phyloP scores from a whole-genome alignment of 2,797 vertebrate species.

The Decapterus maruadsi region DNA sequence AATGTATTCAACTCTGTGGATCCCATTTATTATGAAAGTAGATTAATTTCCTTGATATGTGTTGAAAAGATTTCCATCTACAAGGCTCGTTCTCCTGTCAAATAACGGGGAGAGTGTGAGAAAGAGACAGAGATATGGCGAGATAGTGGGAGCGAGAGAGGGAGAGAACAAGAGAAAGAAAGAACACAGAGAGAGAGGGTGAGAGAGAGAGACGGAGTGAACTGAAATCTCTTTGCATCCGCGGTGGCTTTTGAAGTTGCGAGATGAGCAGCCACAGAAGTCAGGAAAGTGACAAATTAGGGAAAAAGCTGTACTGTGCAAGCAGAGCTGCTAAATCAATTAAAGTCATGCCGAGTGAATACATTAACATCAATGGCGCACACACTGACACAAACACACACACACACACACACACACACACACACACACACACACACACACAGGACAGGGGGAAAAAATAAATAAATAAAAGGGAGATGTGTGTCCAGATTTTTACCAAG shows the following conservation, averaged over 20 bases:
- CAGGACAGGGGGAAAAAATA: conserved; percentile 8
- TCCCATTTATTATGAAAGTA: conserved; percentile 81
- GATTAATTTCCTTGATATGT: conserved; percentile 83
- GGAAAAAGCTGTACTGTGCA: conserved; percentile 82
- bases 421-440: conserved; percentile 27
- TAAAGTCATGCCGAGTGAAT: conserved; percentile 84
- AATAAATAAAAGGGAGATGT: conserved; percentile 45
- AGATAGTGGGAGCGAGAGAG: conserved; percentile 55
- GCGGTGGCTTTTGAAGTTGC: conserved; percentile 82
- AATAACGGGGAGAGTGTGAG: conserved; percentile 67
- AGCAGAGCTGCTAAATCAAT: conserved; percentile 86
- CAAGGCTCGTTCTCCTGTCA: conserved; percentile 79
- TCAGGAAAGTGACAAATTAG: conserved; percentile 88
- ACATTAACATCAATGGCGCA: conserved; percentile 79
- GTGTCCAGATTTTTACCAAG: too few species aligned
- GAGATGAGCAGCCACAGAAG: conserved; percentile 84
- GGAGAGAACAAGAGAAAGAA: conserved; percentile 67
- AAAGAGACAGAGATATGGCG: conserved; percentile 57
- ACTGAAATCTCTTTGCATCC: conserved; percentile 81
- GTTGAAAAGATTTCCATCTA: conserved; percentile 83
- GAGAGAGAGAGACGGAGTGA: conserved; percentile 54
- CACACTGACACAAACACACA: conserved; percentile 32
- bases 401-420: conserved; percentile 27
- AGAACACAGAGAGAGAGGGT: conserved; percentile 54
- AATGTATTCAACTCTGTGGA: conserved; percentile 81